Conservation (phyloP, 2,113 vertebrate genomes). For the Mystacornis crossleyi region DNA sequence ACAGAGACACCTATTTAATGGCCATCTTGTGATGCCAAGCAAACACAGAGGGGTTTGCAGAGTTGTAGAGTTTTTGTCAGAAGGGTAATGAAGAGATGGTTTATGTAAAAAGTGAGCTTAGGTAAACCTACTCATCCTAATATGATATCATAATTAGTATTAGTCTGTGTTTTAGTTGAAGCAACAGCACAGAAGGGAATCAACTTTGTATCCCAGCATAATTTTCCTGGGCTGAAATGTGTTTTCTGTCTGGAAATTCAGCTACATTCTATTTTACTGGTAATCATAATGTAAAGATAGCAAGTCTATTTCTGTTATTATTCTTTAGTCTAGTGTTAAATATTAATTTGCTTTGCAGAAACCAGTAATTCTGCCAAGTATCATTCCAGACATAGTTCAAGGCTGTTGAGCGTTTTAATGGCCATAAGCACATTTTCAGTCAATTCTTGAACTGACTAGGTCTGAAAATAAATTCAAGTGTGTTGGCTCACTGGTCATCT, state of each 20-base stretch:
- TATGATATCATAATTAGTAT: background rate
- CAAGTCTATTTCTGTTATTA: background rate
- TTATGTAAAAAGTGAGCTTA: background rate
- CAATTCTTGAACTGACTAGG: background rate
- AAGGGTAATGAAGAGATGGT: background rate
- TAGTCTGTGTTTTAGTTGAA: background rate
- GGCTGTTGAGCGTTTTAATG: background rate
- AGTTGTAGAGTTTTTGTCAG: background rate
- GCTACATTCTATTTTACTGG: background rate
- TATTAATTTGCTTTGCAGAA: background rate
- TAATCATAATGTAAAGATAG: background rate
- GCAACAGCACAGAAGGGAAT: background rate
- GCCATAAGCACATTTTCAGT: background rate
- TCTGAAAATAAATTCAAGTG: background rate
- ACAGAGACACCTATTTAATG: background rate
- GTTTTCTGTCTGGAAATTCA: background rate
- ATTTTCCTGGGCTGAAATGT: background rate
- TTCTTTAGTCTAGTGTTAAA: background rate
- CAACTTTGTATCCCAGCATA: background rate
- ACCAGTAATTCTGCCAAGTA: background rate
- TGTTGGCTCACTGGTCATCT: background rate
- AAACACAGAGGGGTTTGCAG: background rate
- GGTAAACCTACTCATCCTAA: background rate
- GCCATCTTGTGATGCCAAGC: background rate
- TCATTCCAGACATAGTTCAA: background rate